Percentiles rank a stretch among this genome's conserved stretches.
phyloP scores from a whole-genome alignment of 2,888 invertebrate genomes.

The Acheta domesticus region DNA sequence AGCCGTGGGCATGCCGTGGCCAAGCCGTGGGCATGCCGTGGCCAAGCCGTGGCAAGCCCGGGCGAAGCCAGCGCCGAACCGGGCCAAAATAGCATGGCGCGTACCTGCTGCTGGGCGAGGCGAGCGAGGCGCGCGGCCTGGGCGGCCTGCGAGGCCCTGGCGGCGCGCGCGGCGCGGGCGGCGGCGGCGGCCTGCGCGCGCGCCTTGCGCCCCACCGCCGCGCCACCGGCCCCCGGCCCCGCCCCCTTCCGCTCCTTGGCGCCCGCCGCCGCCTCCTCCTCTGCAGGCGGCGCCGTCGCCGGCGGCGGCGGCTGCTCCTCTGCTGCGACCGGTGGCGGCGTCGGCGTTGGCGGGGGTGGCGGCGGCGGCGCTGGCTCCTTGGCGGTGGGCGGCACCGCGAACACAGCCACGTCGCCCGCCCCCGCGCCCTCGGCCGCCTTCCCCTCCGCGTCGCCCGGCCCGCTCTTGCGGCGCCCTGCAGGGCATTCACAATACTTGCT shows the following conservation, averaged over 20 bases:
- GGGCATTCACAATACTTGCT: too few species aligned
- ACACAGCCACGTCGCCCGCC: background rate
- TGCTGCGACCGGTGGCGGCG: background rate
- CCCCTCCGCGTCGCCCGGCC: background rate
- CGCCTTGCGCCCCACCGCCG: background rate
- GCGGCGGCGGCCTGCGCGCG: background rate
- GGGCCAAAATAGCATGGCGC: too few species aligned
- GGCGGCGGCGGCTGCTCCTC: background rate
- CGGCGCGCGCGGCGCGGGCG: background rate
- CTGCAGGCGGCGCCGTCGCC: too few species aligned
- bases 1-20: too few species aligned
- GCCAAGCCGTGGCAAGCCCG: too few species aligned
- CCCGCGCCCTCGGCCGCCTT: background rate
- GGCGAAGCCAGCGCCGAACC: too few species aligned
- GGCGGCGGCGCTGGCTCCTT: background rate
- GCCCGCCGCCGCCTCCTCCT: slow-evolving; percentile 36
- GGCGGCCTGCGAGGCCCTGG: background rate
- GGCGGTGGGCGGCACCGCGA: background rate
- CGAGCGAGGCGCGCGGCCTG: background rate
- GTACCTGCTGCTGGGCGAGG: too few species aligned
- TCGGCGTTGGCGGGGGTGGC: background rate
- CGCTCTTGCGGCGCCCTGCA: background rate
- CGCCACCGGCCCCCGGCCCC: background rate
- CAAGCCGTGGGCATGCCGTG: too few species aligned
- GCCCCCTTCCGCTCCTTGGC: slow-evolving; percentile 30